These are phyloP conservation scores for Pseudomyrmex gracilis DNA, from an alignment of 1,140 invertebrate species.

Conservation along the genomic window DNA sequence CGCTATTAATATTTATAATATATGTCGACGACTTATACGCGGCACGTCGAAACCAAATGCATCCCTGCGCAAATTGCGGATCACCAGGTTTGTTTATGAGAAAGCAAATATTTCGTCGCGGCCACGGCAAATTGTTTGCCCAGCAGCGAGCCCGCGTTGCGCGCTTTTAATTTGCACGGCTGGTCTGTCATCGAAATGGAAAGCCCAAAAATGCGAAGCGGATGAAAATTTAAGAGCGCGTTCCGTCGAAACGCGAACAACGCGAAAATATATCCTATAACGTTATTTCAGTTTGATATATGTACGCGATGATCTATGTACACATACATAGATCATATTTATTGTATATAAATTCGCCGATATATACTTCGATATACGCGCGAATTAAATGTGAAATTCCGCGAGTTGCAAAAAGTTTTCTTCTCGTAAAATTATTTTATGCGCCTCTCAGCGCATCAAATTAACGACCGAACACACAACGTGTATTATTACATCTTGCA, in stretches of 20 bases:
- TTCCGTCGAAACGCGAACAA: background rate
- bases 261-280: slow-evolving; percentile 6
- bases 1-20: background rate
- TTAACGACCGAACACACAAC: background rate
- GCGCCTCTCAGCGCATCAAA: background rate
- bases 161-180: slow-evolving; percentile 67
- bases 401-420: background rate
- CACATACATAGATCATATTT: background rate
- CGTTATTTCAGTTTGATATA: background rate
- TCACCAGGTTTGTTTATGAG: slow-evolving; percentile 70
- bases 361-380: background rate
- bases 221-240: slow-evolving; percentile 38
- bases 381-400: background rate
- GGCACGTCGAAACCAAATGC: slow-evolving; percentile 44
- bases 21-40: background rate
- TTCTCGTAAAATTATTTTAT: background rate
- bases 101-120: slow-evolving; percentile 61
- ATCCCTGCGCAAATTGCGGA: slow-evolving; percentile 64
- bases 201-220: slow-evolving; percentile 26
- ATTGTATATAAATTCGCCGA: background rate
- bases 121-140: slow-evolving; percentile 67
- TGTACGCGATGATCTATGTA: background rate
- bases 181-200: slow-evolving; percentile 47
- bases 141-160: slow-evolving; percentile 44
- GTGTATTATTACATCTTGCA: no score